Base-by-base conservation (phyloP, 2,888 invertebrate genomes). In the Ochropleura leucogaster region DNA sequence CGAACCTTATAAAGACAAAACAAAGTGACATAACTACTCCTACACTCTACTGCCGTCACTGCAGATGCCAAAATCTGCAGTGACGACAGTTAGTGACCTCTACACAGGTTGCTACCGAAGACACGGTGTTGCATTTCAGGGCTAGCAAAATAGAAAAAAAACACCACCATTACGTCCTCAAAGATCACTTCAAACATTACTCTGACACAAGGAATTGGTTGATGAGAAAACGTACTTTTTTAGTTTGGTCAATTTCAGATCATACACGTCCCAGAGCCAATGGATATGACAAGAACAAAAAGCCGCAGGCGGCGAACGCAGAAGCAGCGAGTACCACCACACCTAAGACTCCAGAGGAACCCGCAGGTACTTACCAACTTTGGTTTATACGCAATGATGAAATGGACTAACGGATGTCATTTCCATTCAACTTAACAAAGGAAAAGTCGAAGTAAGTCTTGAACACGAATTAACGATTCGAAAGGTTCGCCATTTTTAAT, bases 251-350 rank as follows among this genome's bases (percentile, higher is more conserved):
- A 44, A 83, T 84, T 91, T 87, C 90, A 95, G 95, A 94, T 85
- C 94, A 95, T 87, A 90, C 95, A 72, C 93, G 96, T 65, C 90
- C 92, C 40, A 89, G 95, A 92, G 91, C 92, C 60, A 94, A 94
- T 77, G 94, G 94, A 51, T 93, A 92, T 87, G 96, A 96, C 14
- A 93, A 94, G 87, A 92, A 91, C 74, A 95, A 94, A 89, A 94
- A 94, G 77, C 80, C 86, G n/a, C 92, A 90, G 55, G 83, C 91
- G 0, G 78, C 90, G 8, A 95, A 93, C 77, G 93, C 91, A 0
- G 95, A 95, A 47, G 81, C 91, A 40, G 74, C 77, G 68, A 85
- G 84, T 49, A 64, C 20, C 60, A 88, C 84, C 47, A 86, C 85
- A 53, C 86, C 87, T 20, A 95, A 93, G 78, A 91, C 85, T 69